Percentiles rank a stretch among this genome's conserved stretches.
phyloP scores from a whole-genome alignment of 1,140 invertebrate genomes.

The Drosophila mojavensis region DNA sequence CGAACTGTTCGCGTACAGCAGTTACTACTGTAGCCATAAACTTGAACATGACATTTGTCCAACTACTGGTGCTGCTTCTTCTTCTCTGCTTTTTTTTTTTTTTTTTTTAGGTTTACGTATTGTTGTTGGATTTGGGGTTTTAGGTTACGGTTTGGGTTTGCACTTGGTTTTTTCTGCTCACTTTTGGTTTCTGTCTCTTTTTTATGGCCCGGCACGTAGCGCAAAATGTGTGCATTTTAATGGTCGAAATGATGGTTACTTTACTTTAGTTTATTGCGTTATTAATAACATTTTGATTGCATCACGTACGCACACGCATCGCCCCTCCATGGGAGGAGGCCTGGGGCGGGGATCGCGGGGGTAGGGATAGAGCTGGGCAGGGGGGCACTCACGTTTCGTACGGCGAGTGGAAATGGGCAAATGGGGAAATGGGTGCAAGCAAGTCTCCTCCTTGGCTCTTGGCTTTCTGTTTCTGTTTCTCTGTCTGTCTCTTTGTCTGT shows the following conservation, averaged over 20 bases:
- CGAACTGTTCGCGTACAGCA: no score
- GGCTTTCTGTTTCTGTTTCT: conserved; percentile 19
- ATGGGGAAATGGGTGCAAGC: conserved; percentile 74
- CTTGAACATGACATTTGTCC: conserved; percentile 37
- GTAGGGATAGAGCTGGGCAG: no score
- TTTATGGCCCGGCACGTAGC: conserved; percentile 56
- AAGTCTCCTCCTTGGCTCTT: conserved; percentile 65
- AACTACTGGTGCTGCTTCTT: neutral
- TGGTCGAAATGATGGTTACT: conserved; percentile 80
- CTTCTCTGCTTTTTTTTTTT: neutral
- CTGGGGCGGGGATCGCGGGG: no score
- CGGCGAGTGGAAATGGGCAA: conserved; percentile 66
- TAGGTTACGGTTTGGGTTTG: conserved; percentile 14
- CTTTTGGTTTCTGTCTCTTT: no score
- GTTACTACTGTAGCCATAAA: conserved; percentile 14
- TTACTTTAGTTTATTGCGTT: conserved; percentile 64
- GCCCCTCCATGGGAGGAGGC: no score
- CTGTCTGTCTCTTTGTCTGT: conserved; percentile 19
- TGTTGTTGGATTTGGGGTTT: conserved; percentile 2
- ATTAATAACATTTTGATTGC: conserved; percentile 83
- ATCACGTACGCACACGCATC: conserved; percentile 76
- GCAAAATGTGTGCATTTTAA: conserved; percentile 78
- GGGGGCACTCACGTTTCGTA: conserved; percentile 58
- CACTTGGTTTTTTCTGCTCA: no score
- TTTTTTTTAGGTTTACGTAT: neutral